These are phyloP conservation scores for Cyprinodon tularosa DNA, from an alignment of 2,113 vertebrate species.

Conservation along the genomic window DNA sequence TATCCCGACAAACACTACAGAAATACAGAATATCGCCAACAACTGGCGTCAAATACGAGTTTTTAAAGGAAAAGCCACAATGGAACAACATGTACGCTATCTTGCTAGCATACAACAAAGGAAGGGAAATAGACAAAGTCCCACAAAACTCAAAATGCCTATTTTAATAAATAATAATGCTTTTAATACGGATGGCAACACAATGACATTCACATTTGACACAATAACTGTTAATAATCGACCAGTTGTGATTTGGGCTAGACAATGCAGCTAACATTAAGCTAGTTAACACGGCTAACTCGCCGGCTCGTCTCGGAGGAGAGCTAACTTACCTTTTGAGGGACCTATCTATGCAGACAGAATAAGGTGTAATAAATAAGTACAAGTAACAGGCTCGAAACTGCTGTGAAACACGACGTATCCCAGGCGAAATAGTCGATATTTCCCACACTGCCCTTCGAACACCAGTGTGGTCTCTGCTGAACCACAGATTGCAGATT, in stretches of 20 bases:
- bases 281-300: constrained; percentile 42
- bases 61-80: neutral
- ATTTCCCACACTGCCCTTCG: constrained; percentile 39
- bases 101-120: constrained; percentile 59
- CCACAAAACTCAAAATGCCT: neutral
- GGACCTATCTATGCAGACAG: constrained; percentile 76
- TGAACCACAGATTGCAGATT: constrained; percentile 73
- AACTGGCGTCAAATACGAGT: accelerated
- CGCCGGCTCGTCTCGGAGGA: constrained; percentile 14
- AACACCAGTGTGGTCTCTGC: constrained; percentile 67
- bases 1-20: accelerated
- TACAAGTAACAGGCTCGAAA: constrained; percentile 29
- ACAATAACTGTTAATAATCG: too few relatives aligned
- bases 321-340: constrained; percentile 77
- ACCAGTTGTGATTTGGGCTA: constrained; percentile 21
- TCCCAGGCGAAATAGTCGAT: constrained; percentile 27
- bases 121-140: constrained; percentile 4
- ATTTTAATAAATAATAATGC: accelerated
- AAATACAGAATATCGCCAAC: neutral
- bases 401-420: constrained; percentile 37
- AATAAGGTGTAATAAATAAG: constrained; percentile 58
- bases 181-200: neutral
- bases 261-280: constrained; percentile 62
- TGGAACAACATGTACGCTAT: constrained; percentile 36
- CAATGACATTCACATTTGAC: neutral